Base-by-base conservation (phyloP, 2,113 vertebrate genomes). In the Oncorhynchus clarkii region DNA sequence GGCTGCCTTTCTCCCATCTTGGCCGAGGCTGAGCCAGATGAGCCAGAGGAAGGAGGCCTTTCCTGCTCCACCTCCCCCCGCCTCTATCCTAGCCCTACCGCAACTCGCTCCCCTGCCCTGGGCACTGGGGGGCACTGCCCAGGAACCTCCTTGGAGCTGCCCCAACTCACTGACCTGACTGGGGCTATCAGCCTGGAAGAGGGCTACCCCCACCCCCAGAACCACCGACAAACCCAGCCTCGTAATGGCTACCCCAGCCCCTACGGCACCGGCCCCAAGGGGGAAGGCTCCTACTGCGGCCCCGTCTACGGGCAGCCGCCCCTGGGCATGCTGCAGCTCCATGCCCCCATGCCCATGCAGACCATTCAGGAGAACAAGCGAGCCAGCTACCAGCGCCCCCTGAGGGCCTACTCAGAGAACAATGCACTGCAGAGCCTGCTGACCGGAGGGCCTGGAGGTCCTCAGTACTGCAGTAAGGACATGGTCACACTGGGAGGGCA, bases 341-440 rank as follows among this genome's bases (percentile, higher is more conserved):
- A 93, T 87, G 90, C 96, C 69, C 96, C 96, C 87, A 98, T 99
- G 96, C 96, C 96, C 86, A 98, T 99, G 96, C 96, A 99, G 93
- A 98, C 97, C 89, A 98, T 99, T 92, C 97, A 98, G 93, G 97
- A 99, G 92, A 98, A 97, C 91, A 98, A 97, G 91, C 96, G 96
- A 85, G 95, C 94, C 90, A 96, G 91, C 87, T 97, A 97, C 84
- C 94, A 92, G 77, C 88, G 93, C 0, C 93, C 93, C 0, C 85
- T 94, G 75, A 87, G 91, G 78, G 86, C 86, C 81, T 95, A 97
- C 89, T 96, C 95, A 82, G 95, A 96, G 82, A 95, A 93, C 71
- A 93, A 95, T 80, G 95, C 96, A 11, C 92, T 99, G 88, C 96
- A 97, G 88, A 95, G 96, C 86, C 92, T 97, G 66, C 94, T 97